These are phyloP conservation scores for Pseudochaenichthys georgianus DNA, from an alignment of 2,797 vertebrate species.

Conservation along the genomic window DNA sequence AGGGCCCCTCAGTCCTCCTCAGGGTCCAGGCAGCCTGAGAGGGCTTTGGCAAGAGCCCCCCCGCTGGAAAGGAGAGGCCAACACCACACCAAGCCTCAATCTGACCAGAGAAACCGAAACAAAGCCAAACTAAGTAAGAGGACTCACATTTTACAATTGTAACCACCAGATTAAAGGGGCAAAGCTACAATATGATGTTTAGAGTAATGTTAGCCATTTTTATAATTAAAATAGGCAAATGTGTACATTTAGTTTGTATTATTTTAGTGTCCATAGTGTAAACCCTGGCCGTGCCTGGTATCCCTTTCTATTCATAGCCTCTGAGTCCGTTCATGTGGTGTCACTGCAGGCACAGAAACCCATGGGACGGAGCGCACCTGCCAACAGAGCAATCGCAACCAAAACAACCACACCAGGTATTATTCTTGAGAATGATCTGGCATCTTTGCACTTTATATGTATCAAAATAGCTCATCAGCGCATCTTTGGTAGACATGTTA, in stretches of 20 bases:
- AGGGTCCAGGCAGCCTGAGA: constrained; percentile 86
- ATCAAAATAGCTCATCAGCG: neutral
- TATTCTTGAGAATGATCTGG: neutral
- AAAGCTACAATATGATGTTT: constrained; percentile 11
- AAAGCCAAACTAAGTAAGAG: constrained; percentile 90
- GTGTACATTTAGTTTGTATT: constrained; percentile 49
- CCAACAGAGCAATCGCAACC: constrained; percentile 84
- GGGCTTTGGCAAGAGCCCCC: constrained; percentile 75
- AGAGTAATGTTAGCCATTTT: neutral
- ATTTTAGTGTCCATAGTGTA: constrained; percentile 78
- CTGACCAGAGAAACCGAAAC: constrained; percentile 89
- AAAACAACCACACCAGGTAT: constrained; percentile 92
- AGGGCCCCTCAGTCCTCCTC: constrained; percentile 89
- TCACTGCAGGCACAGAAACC: constrained; percentile 92
- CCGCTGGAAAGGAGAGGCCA: constrained; percentile 85
- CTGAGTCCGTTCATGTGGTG: constrained; percentile 97
- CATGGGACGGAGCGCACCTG: constrained; percentile 85
- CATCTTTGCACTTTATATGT: constrained; percentile 6
- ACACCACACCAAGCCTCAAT: constrained; percentile 85
- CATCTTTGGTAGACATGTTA: neutral
- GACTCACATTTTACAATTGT: constrained; percentile 14
- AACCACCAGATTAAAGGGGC: constrained; percentile 3
- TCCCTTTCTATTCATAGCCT: constrained; percentile 90
- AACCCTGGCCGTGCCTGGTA: constrained; percentile 85
- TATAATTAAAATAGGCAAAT: constrained; percentile 29